A percentile compares a stretch with the other conserved stretches of the same genome.
Conservation (phyloP, 1,140 invertebrate species). For the Aphaenogaster ashmeadi region DNA sequence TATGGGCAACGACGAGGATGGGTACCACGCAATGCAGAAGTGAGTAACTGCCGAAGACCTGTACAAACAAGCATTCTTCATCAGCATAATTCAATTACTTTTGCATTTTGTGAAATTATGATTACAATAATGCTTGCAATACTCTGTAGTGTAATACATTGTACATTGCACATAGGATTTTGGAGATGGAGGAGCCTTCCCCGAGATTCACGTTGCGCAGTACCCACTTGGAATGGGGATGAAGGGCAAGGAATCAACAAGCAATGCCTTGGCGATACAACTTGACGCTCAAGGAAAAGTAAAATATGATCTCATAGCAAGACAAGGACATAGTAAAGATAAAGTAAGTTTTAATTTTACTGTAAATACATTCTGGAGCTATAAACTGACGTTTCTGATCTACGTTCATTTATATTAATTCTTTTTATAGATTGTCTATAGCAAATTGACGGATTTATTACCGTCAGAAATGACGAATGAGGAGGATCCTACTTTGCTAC, state of each 20-base stretch:
- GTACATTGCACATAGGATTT: constrained; percentile 89
- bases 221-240: constrained; percentile 97
- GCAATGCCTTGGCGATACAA: constrained; percentile 97
- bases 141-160: constrained; percentile 9
- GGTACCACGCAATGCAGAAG: constrained; percentile 95
- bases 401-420: constrained; percentile 25
- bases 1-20: constrained; percentile 98
- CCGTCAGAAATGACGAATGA: constrained; percentile 97
- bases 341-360: constrained; percentile 89
- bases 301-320: constrained; percentile 98
- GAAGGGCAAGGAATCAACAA: constrained; percentile 91
- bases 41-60: constrained; percentile 87
- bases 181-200: constrained; percentile 99
- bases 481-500: constrained; percentile 95
- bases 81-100: constrained; percentile 25
- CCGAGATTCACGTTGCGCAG: constrained; percentile 99
- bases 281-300: constrained; percentile 97
- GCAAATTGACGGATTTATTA: constrained; percentile 97
- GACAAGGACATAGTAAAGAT: constrained; percentile 98
- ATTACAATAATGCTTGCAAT: not conserved
- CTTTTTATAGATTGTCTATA: constrained; percentile 94
- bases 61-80: not conserved
- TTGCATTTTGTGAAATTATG: constrained; percentile 5
- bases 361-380: not conserved
- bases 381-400: not conserved